Percentiles rank a stretch among this genome's conserved stretches.
phyloP scores from a whole-genome alignment of 2,113 vertebrate species.

The Dasyprocta punctata region DNA sequence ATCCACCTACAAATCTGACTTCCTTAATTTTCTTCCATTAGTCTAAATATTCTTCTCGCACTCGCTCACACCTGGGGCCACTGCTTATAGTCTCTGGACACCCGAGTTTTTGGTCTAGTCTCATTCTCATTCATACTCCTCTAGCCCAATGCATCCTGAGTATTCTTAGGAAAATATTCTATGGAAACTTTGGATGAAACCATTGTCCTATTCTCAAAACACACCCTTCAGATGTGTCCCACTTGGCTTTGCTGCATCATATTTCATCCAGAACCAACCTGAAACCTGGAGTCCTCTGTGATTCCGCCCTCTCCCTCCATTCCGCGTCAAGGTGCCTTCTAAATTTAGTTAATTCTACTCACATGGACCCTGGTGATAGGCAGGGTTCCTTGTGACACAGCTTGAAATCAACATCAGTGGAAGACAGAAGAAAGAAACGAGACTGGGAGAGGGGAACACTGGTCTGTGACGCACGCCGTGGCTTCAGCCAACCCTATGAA shows the following conservation, averaged over 20 bases:
- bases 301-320: background rate
- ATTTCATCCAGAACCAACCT: background rate
- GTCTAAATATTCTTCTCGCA: background rate
- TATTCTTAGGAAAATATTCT: background rate
- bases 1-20: background rate
- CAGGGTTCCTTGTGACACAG: background rate
- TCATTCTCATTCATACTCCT: background rate
- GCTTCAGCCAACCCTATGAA: background rate
- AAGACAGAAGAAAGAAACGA: background rate
- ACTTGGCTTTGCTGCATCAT: background rate
- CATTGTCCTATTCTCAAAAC: background rate
- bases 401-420: background rate
- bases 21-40: background rate
- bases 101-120: background rate
- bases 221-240: background rate
- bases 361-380: background rate
- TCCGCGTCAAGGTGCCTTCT: background rate
- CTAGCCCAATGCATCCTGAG: background rate
- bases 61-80: background rate
- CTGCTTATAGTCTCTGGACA: background rate
- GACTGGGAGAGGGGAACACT: background rate
- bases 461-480: background rate
- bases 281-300: background rate
- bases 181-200: background rate
- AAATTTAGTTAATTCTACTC: background rate